A percentile compares a stretch with the other conserved stretches of the same genome.
phyloP scores from a whole-genome alignment of 2,888 invertebrate species.

The Lasius platythorax region DNA sequence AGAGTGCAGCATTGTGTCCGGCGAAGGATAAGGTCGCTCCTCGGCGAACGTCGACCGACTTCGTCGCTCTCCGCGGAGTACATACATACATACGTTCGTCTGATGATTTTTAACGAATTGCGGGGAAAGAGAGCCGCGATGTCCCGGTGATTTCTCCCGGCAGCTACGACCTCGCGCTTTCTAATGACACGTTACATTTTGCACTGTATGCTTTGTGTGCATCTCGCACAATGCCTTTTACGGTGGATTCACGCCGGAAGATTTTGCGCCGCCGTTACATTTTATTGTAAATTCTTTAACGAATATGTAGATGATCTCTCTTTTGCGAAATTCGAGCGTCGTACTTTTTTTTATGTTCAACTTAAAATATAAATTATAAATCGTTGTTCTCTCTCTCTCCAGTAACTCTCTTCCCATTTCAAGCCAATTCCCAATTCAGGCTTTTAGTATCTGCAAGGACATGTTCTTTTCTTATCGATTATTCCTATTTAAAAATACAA shows the following conservation, averaged over 20 bases:
- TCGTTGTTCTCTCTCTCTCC: too few relatives aligned
- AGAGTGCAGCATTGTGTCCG: slow-evolving; percentile 56
- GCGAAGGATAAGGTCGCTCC: slow-evolving; percentile 35
- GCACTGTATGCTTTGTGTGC: neutral
- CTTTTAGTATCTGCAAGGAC: neutral
- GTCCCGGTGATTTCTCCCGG: slow-evolving; percentile 52
- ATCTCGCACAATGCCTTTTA: neutral
- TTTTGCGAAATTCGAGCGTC: neutral
- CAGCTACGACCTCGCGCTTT: slow-evolving; percentile 51
- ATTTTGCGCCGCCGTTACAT: neutral
- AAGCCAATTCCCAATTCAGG: neutral
- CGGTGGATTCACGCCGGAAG: neutral
- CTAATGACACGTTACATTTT: slow-evolving; percentile 56
- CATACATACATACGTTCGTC: neutral
- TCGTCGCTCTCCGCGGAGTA: slow-evolving; percentile 18
- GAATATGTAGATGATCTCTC: neutral
- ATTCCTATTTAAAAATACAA: slow-evolving; percentile 24
- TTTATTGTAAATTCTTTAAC: slow-evolving; percentile 1
- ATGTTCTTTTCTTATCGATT: slow-evolving; percentile 11
- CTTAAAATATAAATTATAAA: slow-evolving; percentile 1
- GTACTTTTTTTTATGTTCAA: neutral
- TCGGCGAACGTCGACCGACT: slow-evolving; percentile 42
- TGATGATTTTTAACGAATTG: slow-evolving; percentile 41
- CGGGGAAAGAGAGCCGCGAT: slow-evolving; percentile 31
- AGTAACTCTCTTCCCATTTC: neutral